Conservation (phyloP, 2,113 vertebrate species). For the Strigops habroptila region DNA sequence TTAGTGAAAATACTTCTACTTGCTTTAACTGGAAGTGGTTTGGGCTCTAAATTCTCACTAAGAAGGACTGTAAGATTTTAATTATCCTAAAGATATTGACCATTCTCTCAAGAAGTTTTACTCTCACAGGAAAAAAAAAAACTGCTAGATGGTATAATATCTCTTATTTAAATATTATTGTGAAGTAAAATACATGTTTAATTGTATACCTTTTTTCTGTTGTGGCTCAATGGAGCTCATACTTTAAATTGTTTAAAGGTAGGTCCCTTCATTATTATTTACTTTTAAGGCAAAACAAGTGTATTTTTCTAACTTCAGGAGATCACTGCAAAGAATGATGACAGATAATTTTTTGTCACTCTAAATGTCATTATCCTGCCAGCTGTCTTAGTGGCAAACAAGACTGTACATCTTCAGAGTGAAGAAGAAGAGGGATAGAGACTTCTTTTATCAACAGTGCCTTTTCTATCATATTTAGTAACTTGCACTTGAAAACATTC, state of each 20-base stretch:
- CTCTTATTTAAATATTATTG: background rate
- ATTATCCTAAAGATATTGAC: background rate
- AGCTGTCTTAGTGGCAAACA: background rate
- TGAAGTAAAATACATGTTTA: background rate
- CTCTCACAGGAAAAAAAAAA: background rate
- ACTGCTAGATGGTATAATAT: background rate
- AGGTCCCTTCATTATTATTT: background rate
- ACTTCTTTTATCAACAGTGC: background rate
- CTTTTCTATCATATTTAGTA: slow-evolving; percentile 12
- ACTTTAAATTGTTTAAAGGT: slow-evolving; percentile 19
- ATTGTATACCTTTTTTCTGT: background rate
- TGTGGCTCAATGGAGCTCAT: background rate
- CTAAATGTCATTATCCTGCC: slow-evolving; percentile 41
- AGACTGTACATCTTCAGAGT: background rate
- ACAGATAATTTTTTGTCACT: slow-evolving; percentile 40
- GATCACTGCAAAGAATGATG: slow-evolving; percentile 25
- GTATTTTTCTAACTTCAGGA: slow-evolving; percentile 31
- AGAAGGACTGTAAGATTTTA: background rate
- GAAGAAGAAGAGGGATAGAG: background rate
- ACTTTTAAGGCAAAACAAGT: slow-evolving; percentile 1
- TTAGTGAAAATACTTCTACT: background rate
- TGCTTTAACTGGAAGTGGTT: background rate
- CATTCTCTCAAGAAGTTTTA: background rate
- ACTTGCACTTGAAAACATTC: background rate
- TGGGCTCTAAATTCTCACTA: background rate